Percentiles rank a stretch among this genome's conserved stretches.
Conservation (phyloP, 2,888 invertebrate genomes). For the Zaprionus obscuricornis region DNA sequence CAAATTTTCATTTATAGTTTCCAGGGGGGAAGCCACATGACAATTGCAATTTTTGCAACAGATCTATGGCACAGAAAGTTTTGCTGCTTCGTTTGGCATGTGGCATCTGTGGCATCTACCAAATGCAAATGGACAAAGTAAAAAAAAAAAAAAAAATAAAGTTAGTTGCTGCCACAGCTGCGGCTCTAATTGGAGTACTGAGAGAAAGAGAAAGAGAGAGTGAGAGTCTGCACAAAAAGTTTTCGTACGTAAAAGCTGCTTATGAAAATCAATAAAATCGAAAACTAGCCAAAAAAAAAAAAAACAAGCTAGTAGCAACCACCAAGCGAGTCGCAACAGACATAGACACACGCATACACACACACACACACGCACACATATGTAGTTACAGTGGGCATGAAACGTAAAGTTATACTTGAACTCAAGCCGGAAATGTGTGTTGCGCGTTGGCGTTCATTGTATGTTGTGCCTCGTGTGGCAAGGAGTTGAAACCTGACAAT, state of each 20-base stretch:
- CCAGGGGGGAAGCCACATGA: no score
- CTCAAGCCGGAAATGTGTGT: conserved; percentile 51
- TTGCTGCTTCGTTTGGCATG: no score
- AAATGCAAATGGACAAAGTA: conserved; percentile 37
- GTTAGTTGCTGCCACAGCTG: conserved; percentile 32
- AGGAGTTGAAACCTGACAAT: conserved; percentile 41
- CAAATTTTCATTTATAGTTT: no score
- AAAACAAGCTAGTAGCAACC: conserved; percentile 39
- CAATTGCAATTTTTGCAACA: no score
- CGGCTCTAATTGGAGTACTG: conserved; percentile 56
- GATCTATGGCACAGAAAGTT: no score
- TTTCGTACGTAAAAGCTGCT: conserved; percentile 48
- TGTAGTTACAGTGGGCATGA: conserved; percentile 12
- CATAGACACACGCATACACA: neutral
- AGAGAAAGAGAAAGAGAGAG: no score
- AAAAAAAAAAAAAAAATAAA: no score
- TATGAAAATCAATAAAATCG: conserved; percentile 76
- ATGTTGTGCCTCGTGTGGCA: conserved; percentile 30
- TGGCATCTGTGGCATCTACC: conserved; percentile 1
- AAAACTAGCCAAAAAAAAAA: conserved; percentile 60
- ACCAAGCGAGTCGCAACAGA: conserved; percentile 26
- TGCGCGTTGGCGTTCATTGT: conserved; percentile 49
- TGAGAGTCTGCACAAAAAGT: conserved; percentile 19
- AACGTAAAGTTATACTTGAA: conserved; percentile 28
- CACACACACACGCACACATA: neutral